Conservation (phyloP, 2,888 invertebrate genomes). For the Hesperia comma region DNA sequence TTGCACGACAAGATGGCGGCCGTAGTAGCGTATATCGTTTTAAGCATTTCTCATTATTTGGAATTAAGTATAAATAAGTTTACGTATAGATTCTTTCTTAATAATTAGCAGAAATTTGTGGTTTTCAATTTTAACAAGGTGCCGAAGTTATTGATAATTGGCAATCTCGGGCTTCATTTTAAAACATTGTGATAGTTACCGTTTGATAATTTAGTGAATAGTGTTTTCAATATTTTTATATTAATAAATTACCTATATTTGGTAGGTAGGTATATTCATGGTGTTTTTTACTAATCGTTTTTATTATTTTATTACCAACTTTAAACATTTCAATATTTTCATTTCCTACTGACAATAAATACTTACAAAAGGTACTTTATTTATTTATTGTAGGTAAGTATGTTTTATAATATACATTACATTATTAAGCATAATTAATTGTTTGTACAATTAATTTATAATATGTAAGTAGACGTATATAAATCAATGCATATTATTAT, state of each 20-base stretch:
- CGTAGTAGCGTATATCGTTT: background rate
- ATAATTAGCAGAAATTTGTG: background rate
- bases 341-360: no score
- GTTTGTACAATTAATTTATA: no score
- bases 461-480: no score
- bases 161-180: background rate
- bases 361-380: no score
- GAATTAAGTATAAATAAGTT: background rate
- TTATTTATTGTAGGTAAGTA: no score
- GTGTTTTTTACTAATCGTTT: background rate
- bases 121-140: background rate
- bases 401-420: no score
- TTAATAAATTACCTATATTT: background rate
- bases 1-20: conserved; percentile 8
- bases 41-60: background rate
- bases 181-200: no score
- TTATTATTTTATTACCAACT: no score
- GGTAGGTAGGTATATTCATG: conserved; percentile 1
- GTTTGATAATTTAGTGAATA: background rate
- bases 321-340: no score
- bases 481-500: no score
- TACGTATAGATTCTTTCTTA: background rate
- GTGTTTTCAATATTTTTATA: background rate
- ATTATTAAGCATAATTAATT: no score
- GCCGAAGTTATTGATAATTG: background rate